Conservation (phyloP, 1,140 invertebrate species). For the Drosophila simulans region DNA sequence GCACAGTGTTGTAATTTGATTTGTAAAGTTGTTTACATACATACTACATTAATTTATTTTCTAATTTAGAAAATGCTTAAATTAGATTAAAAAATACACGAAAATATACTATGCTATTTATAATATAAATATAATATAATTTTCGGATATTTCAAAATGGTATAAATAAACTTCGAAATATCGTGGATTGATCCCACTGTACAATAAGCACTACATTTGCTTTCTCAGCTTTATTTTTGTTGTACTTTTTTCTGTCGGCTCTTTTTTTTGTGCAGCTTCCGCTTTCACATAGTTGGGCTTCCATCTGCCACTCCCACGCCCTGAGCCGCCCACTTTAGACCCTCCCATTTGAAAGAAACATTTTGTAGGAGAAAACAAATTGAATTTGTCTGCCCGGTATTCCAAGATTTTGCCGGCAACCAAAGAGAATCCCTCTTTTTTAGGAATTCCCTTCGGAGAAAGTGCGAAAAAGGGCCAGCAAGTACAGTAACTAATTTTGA, state of each 20-base stretch:
- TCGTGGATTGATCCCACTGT: slow-evolving; percentile 1
- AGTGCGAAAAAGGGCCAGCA: not conserved
- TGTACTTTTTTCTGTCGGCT: slow-evolving; percentile 14
- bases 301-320: slow-evolving; percentile 19
- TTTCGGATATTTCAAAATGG: too few species aligned
- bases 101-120: too few species aligned
- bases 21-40: too few species aligned
- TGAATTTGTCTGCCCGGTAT: slow-evolving; percentile 55
- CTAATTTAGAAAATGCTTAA: too few species aligned
- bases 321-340: not conserved
- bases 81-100: too few species aligned
- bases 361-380: slow-evolving; percentile 51
- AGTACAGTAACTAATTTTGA: slow-evolving; percentile 14
- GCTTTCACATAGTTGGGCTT: slow-evolving; percentile 32
- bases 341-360: slow-evolving; percentile 42
- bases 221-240: slow-evolving; percentile 12
- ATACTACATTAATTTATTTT: too few species aligned
- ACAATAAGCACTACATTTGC: slow-evolving; percentile 12
- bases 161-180: not conserved
- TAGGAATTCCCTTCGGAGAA: not conserved
- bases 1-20: slow-evolving; percentile 2
- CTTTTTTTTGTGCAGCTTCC: slow-evolving; percentile 48
- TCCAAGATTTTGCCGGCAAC: slow-evolving; percentile 27
- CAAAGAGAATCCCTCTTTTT: slow-evolving; percentile 12
- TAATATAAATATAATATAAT: too few species aligned